Conservation (phyloP, 2,888 invertebrate species). For the Myathropa florea region DNA sequence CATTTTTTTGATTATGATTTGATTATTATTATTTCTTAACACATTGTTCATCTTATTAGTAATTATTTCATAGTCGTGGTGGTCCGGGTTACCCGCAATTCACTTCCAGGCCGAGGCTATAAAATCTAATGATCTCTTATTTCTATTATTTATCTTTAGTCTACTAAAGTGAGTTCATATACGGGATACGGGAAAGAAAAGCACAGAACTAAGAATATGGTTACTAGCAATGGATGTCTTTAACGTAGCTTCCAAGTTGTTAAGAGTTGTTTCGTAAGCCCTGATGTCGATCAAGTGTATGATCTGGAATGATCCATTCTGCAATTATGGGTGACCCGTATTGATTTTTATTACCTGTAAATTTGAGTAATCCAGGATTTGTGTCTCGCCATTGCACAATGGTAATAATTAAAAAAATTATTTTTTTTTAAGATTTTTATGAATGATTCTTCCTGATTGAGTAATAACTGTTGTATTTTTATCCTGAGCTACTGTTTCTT, state of each 20-base stretch:
- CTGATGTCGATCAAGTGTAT: constrained; percentile 42
- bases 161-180: constrained; percentile 7
- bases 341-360: constrained; percentile 28
- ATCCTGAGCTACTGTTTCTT: background rate
- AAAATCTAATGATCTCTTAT: constrained; percentile 43
- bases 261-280: constrained; percentile 20
- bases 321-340: constrained; percentile 26
- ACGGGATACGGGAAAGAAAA: constrained; percentile 14
- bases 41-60: constrained; percentile 52
- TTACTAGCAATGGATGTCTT: constrained; percentile 6
- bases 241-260: constrained; percentile 15
- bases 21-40: constrained; percentile 59
- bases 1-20: constrained; percentile 57
- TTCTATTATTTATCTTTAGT: constrained; percentile 8
- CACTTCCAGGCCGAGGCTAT: constrained; percentile 55
- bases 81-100: constrained; percentile 52
- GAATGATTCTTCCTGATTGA: background rate
- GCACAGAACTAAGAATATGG: constrained; percentile 22
- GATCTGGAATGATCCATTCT: constrained; percentile 36
- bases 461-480: constrained; percentile 22
- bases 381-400: constrained; percentile 18
- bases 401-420: constrained; percentile 2
- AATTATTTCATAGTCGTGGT: constrained; percentile 44
- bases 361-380: constrained; percentile 48
- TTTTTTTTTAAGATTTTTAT: constrained; percentile 7